Conservation (phyloP, 2,113 vertebrate species). For the Pseudopipra pipra region DNA sequence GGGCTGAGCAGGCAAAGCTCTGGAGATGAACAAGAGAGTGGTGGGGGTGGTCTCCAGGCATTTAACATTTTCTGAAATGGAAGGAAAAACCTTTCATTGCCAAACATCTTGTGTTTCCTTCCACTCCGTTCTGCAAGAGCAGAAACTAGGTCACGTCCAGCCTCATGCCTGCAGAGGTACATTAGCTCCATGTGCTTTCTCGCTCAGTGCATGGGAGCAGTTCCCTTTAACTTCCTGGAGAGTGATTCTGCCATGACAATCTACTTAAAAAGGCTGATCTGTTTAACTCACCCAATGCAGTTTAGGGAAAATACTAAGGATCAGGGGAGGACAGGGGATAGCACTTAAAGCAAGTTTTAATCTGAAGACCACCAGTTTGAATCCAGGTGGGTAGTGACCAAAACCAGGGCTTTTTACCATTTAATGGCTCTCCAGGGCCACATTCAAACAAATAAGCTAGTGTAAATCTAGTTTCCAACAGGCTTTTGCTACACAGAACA, state of each 20-base stretch:
- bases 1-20: background rate
- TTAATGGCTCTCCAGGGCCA: background rate
- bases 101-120: background rate
- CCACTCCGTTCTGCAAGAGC: background rate
- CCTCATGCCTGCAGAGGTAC: background rate
- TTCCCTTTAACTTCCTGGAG: slow-evolving; percentile 53
- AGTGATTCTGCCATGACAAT: background rate
- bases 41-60: background rate
- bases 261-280: background rate
- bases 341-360: background rate
- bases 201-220: background rate
- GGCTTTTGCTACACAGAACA: slow-evolving; percentile 30
- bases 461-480: slow-evolving; percentile 55
- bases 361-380: slow-evolving; percentile 17
- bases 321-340: background rate
- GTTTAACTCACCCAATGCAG: background rate
- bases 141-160: slow-evolving; percentile 34
- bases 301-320: slow-evolving; percentile 25
- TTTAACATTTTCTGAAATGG: background rate
- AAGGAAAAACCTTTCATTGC: background rate
- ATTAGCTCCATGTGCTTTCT: slow-evolving; percentile 2
- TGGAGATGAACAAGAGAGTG: background rate
- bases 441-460: slow-evolving; percentile 38
- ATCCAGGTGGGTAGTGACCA: slow-evolving; percentile 37
- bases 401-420: background rate